Evolutionary conservation across 92 coral and sea anemone species (phyloP), one percentile per base, ranked within the genome.

Genomic region (Ricordea florida): DNA sequence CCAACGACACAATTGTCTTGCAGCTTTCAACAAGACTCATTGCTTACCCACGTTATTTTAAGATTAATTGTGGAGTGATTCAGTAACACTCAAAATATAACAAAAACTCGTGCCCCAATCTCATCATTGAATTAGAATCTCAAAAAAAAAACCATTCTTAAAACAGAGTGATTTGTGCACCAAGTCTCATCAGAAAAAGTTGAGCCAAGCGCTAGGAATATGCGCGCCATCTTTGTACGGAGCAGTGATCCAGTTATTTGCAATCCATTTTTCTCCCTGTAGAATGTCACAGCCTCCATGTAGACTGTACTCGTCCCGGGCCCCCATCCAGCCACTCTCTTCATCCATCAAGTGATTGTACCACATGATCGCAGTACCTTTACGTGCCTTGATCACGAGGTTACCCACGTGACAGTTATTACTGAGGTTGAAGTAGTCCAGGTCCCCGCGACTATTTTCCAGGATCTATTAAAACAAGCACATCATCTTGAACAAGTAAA

Each of bases 351-450:
- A 80, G 36, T 96, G 99, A 58, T 96, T 96, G 67, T 96, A 96
- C 99, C 99, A 96, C 85, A 96, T 36, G 37, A 96, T 66, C 0
- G 97, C 97, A 0, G 99, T 96, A 25, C 99, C 99, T 66, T 83
- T 86, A 29, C 64, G 79, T 2, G 99, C 87, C 18, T 65, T 72
- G 44, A 96, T 48, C 29, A 96, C 83, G 9, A 96, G 84, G 59
- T 90, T 90, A 0, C 92, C 84, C 65, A 35, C 61, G 65, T 90
- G 78, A 40, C 97, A 90, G 56, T 77, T 76, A 69, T 86, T 85
- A 76, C 88, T 90, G 46, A 90, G 68, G 85, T 90, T 90, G 31
- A 72, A 90, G 17, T 64, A 61, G 65, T 90, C 97, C 57, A 60
- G 40, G 4, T 62, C 41, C n/a, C 30, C 49, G 24, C 80, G 80